Percentiles rank a stretch among this genome's conserved stretches.
Evolutionary conservation across 2,113 vertebrate genomes (phyloP).

Genomic region (Gasterosteus aculeatus): DNA sequence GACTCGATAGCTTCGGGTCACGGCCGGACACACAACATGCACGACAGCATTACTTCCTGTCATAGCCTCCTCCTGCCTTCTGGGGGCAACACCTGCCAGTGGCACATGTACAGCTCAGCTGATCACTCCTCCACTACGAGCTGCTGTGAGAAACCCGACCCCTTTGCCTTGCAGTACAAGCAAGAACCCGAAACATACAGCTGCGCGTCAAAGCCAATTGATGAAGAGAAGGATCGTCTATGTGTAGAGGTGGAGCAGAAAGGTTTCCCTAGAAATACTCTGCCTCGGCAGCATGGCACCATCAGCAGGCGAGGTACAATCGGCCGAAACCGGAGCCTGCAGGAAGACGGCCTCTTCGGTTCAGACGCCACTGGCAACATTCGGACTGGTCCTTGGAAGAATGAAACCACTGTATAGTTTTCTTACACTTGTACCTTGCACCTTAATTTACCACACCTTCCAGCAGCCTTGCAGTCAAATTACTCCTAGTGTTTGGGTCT

Average conservation of each 20-base stretch:
- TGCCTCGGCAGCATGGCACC: slow-evolving; percentile 82
- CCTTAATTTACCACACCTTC: slow-evolving; percentile 31
- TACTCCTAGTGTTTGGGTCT: slow-evolving; percentile 38
- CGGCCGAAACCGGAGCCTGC: slow-evolving; percentile 85
- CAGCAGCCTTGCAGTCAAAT: slow-evolving; percentile 36
- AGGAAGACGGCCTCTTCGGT: slow-evolving; percentile 86
- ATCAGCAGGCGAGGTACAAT: slow-evolving; percentile 81
- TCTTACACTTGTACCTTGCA: slow-evolving; percentile 8
- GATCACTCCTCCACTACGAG: slow-evolving; percentile 56
- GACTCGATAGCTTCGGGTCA: slow-evolving; percentile 60
- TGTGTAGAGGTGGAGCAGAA: slow-evolving; percentile 77
- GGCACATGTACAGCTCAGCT: slow-evolving; percentile 80
- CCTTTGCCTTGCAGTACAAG: slow-evolving; percentile 77
- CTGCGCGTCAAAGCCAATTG: slow-evolving; percentile 76
- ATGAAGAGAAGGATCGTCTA: slow-evolving; percentile 72
- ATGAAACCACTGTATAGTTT: slow-evolving; percentile 96
- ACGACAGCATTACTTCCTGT: slow-evolving; percentile 62
- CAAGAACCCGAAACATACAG: slow-evolving; percentile 40
- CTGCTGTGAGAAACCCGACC: slow-evolving; percentile 81
- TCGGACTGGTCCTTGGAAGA: slow-evolving; percentile 96
- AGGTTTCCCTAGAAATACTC: slow-evolving; percentile 78
- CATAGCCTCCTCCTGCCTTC: slow-evolving; percentile 70
- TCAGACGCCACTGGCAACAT: slow-evolving; percentile 91
- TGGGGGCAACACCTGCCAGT: slow-evolving; percentile 73
- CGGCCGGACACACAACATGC: slow-evolving; percentile 52